Evolutionary conservation across 1,140 invertebrate genomes (phyloP).

Genomic region (Leptestheria dahalacensis): DNA sequence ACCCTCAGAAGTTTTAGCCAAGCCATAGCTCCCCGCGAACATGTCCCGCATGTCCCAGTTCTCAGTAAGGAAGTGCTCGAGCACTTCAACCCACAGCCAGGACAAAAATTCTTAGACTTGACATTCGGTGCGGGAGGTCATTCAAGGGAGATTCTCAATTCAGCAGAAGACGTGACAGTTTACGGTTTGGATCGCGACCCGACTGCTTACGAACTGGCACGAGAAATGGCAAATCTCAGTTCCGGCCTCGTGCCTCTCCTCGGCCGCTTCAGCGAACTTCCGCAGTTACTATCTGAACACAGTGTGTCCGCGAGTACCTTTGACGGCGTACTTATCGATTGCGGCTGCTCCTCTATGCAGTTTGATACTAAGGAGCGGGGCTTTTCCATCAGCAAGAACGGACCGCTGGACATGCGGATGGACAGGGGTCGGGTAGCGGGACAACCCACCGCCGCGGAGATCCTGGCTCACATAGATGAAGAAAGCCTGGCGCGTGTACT

Average conservation of each 20-base stretch:
- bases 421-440: constrained; percentile 52
- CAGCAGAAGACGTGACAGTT: constrained; percentile 38
- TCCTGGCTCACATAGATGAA: constrained; percentile 62
- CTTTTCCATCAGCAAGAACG: constrained; percentile 68
- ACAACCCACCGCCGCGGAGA: constrained; percentile 65
- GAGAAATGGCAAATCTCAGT: constrained; percentile 43
- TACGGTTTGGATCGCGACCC: constrained; percentile 83
- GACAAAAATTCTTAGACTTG: constrained; percentile 60
- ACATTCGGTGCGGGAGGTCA: constrained; percentile 93
- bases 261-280: constrained; percentile 75
- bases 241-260: constrained; percentile 56
- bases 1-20: background rate
- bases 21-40: background rate
- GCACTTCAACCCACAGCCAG: constrained; percentile 42
- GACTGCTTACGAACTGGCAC: constrained; percentile 48
- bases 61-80: constrained; percentile 51
- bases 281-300: constrained; percentile 41
- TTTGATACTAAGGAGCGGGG: constrained; percentile 64
- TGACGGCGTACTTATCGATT: constrained; percentile 81
- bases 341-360: constrained; percentile 94
- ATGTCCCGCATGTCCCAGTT: constrained; percentile 46
- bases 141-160: constrained; percentile 41
- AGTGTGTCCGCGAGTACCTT: constrained; percentile 46
- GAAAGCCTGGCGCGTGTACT: constrained; percentile 64
- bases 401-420: constrained; percentile 92